phyloP scores from a whole-genome alignment of 2,888 invertebrate species.

The Rhopalosiphum nymphaeae region DNA sequence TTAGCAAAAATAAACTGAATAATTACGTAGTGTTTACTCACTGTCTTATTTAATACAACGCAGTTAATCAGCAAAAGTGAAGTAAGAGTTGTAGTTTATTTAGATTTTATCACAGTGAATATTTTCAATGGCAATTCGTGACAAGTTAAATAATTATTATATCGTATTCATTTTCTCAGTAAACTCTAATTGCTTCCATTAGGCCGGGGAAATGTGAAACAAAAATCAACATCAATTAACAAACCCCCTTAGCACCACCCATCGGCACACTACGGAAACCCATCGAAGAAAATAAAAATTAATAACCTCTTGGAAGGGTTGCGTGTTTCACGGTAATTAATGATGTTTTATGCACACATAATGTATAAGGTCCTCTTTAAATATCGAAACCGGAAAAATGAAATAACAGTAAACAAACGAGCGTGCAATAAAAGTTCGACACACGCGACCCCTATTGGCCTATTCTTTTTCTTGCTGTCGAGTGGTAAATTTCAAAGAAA shows the following conservation, averaged over 20 bases:
- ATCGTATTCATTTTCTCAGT: constrained; percentile 25
- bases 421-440: background rate
- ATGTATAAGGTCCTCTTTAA: constrained; percentile 39
- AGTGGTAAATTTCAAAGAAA: background rate
- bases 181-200: constrained; percentile 43
- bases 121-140: constrained; percentile 16
- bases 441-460: background rate
- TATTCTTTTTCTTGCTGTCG: background rate
- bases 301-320: constrained; percentile 56
- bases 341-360: constrained; percentile 17
- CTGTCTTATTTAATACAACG: background rate
- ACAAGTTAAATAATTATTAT: constrained; percentile 49
- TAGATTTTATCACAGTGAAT: constrained; percentile 10
- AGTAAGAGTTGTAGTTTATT: background rate
- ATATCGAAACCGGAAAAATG: constrained; percentile 53
- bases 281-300: constrained; percentile 55
- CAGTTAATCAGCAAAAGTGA: background rate
- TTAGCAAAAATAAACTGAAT: background rate
- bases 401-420: constrained; percentile 40
- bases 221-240: constrained; percentile 62
- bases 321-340: constrained; percentile 54
- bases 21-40: background rate
- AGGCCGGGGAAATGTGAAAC: constrained; percentile 14
- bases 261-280: background rate
- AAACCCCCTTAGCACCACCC: background rate